Percentiles rank a stretch among this genome's conserved stretches.
Evolutionary conservation across 2,113 vertebrate species (phyloP).

Genomic region (Otus sunia): DNA sequence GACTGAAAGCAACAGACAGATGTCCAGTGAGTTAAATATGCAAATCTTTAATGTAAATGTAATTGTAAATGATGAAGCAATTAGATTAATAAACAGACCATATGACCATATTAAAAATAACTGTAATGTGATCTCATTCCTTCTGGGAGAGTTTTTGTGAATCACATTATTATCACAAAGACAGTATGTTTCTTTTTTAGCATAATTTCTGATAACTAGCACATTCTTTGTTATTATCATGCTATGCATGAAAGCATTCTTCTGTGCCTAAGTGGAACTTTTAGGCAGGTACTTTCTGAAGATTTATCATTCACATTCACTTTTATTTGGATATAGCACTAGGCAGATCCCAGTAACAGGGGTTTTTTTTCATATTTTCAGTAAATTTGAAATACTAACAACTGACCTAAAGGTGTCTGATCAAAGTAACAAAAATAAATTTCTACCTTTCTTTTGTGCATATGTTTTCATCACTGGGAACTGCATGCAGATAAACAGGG

Average conservation of each 20-base stretch:
- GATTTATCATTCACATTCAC: neutral
- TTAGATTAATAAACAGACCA: neutral
- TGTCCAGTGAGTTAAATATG: neutral
- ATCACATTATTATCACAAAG: neutral
- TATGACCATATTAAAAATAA: neutral
- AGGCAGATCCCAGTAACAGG: neutral
- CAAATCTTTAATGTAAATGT: constrained; percentile 6
- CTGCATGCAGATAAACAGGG: neutral
- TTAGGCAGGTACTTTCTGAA: neutral
- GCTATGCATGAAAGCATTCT: neutral
- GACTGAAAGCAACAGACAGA: constrained; percentile 35
- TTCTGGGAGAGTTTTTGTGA: neutral
- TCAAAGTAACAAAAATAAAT: neutral
- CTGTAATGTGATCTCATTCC: neutral
- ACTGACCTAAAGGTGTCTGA: neutral
- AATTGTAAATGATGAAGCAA: neutral
- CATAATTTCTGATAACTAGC: neutral
- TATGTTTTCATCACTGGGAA: neutral
- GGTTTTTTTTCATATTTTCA: neutral
- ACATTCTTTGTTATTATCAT: neutral
- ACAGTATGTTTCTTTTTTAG: neutral
- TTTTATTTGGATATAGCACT: neutral
- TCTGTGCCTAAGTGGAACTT: neutral
- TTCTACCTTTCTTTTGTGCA: neutral
- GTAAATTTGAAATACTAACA: neutral